Evolutionary conservation across 53 echinoderm and acorn worm species (phyloP).

Genomic region (Luidia sarsii): DNA sequence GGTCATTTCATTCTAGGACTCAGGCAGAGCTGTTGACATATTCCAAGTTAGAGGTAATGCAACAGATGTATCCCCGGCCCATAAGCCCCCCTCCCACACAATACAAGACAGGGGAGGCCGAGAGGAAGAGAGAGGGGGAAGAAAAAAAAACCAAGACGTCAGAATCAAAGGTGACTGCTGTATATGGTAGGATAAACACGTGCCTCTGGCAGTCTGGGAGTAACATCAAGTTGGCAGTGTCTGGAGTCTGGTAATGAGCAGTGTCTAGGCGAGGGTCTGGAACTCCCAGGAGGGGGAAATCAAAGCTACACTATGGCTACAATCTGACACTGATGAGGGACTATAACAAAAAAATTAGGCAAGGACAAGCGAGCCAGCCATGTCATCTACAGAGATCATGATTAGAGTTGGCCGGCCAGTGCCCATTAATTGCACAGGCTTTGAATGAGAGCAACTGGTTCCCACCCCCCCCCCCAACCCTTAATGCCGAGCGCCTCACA

Average conservation of each 20-base stretch:
- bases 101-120: too few species aligned
- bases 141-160: background rate
- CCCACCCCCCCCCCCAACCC: too few species aligned
- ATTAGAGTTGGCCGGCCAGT: too few species aligned
- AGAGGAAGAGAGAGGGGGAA: too few species aligned
- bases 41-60: slow-evolving; percentile 31
- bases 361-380: too few species aligned
- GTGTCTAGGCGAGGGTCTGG: background rate
- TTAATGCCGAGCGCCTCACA: too few species aligned
- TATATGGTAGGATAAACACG: slow-evolving; percentile 58
- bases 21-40: slow-evolving; percentile 43
- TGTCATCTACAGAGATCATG: too few species aligned
- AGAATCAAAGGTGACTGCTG: slow-evolving; percentile 45
- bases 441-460: too few species aligned
- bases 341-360: too few species aligned
- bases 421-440: too few species aligned
- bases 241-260: slow-evolving; percentile 40
- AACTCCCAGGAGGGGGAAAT: slow-evolving; percentile 12
- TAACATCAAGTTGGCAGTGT: slow-evolving; percentile 32
- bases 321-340: background rate
- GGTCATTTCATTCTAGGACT: slow-evolving; percentile 1
- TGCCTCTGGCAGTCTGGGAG: slow-evolving; percentile 12
- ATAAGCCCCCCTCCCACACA: too few species aligned
- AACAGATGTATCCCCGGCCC: slow-evolving; percentile 59
- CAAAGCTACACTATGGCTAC: slow-evolving; percentile 21